Conservation (phyloP, 2,888 invertebrate species). For the Macrosiphum euphorbiae region DNA sequence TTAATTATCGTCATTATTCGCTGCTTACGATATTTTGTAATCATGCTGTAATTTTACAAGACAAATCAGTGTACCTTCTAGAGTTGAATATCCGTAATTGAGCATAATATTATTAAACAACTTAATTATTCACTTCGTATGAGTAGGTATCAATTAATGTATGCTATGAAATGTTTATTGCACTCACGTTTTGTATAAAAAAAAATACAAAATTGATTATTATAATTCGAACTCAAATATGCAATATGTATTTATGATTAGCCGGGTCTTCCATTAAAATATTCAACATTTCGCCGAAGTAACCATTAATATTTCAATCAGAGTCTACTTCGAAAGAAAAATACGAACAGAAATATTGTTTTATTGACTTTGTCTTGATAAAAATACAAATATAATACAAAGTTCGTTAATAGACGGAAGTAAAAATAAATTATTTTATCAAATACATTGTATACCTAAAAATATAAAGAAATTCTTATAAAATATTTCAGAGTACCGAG, state of each 20-base stretch:
- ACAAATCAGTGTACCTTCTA: not conserved
- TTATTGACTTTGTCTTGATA: slow-evolving; percentile 30
- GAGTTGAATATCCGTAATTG: not conserved
- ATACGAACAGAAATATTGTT: not conserved
- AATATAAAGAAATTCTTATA: not conserved
- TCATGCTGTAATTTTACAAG: not conserved
- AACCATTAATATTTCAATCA: slow-evolving; percentile 10
- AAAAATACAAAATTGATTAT: slow-evolving; percentile 16
- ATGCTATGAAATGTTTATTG: not conserved
- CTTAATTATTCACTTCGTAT: not conserved
- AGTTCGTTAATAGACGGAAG: slow-evolving; percentile 3
- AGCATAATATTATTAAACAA: not conserved
- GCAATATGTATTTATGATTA: slow-evolving; percentile 35
- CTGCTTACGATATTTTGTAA: not conserved
- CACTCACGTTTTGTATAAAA: not conserved
- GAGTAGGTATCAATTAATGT: not conserved
- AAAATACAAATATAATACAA: slow-evolving; percentile 2
- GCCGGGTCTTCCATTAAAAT: slow-evolving; percentile 14
- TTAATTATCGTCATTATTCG: not conserved
- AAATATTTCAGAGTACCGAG: not conserved
- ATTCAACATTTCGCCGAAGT: not conserved
- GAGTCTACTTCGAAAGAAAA: slow-evolving; percentile 6
- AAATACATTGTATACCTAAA: not conserved
- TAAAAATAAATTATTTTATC: not conserved
- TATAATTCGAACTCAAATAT: slow-evolving; percentile 26